Evolutionary conservation across 2,797 vertebrate species (phyloP).

Genomic region (Nothura maculosa): DNA sequence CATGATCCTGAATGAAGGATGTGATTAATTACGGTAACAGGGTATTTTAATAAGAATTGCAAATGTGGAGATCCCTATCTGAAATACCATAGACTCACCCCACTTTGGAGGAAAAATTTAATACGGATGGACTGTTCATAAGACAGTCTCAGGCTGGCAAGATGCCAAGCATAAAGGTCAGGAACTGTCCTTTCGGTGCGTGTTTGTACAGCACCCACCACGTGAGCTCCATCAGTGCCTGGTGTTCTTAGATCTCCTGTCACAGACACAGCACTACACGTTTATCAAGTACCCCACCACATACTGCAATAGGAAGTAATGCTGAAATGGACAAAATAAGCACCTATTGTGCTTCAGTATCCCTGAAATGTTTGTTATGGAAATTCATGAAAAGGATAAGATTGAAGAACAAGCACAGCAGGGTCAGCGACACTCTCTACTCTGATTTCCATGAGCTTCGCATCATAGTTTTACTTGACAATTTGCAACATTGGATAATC

Average conservation of each 20-base stretch:
- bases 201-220: background rate
- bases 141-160: background rate
- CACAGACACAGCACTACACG: background rate
- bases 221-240: background rate
- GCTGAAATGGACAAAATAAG: background rate
- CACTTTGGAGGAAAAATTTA: background rate
- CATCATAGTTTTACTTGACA: conserved; percentile 27
- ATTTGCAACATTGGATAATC: conserved; percentile 30
- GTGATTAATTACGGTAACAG: background rate
- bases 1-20: background rate
- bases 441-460: conserved; percentile 19
- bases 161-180: background rate
- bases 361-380: background rate
- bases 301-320: background rate
- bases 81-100: background rate
- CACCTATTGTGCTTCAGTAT: background rate
- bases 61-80: background rate
- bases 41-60: background rate
- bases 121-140: fast-evolving
- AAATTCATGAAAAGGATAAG: background rate
- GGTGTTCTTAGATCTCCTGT: background rate
- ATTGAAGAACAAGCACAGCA: background rate
- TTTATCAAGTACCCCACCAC: background rate
- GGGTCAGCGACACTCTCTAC: background rate
- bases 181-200: background rate